Evolutionary conservation across 2,113 vertebrate species (phyloP).

Genomic region (Eleginops maclovinus): DNA sequence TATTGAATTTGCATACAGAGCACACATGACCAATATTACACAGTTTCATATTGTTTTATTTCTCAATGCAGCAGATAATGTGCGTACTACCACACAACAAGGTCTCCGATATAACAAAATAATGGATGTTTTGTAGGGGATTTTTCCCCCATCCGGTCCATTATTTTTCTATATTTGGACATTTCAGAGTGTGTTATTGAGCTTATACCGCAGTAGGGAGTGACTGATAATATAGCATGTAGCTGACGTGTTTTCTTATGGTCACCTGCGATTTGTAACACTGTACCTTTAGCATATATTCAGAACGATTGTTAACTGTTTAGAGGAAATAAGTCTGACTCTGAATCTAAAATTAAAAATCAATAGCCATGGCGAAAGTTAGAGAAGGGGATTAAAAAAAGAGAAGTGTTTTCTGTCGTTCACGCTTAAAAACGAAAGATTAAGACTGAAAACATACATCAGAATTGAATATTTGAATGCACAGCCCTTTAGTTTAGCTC

Average conservation of each 20-base stretch:
- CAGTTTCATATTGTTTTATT: constrained; percentile 54
- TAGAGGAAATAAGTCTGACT: no score
- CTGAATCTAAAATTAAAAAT: no score
- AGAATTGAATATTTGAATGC: constrained; percentile 28
- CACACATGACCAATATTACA: constrained; percentile 16
- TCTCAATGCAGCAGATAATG: constrained; percentile 50
- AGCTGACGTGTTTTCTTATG: neutral
- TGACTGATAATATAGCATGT: neutral
- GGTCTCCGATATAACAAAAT: neutral
- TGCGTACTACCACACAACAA: constrained; percentile 19
- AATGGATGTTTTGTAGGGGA: neutral
- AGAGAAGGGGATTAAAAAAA: no score
- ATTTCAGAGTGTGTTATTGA: constrained; percentile 14
- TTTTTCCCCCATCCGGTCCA: neutral
- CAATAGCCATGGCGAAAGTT: no score
- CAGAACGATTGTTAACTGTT: neutral
- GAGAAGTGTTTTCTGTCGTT: constrained; percentile 28
- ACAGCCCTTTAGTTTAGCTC: constrained; percentile 27
- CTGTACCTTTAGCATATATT: constrained; percentile 47
- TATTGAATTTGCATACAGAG: constrained; percentile 13
- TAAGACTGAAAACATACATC: constrained; percentile 27
- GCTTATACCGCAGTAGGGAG: constrained; percentile 5
- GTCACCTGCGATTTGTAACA: constrained; percentile 37
- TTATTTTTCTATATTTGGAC: constrained; percentile 23
- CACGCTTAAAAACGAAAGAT: constrained; percentile 34